These are phyloP conservation scores for Petrocephalus sullivani DNA, from an alignment of 2,797 vertebrate genomes.

Conservation along the genomic window DNA sequence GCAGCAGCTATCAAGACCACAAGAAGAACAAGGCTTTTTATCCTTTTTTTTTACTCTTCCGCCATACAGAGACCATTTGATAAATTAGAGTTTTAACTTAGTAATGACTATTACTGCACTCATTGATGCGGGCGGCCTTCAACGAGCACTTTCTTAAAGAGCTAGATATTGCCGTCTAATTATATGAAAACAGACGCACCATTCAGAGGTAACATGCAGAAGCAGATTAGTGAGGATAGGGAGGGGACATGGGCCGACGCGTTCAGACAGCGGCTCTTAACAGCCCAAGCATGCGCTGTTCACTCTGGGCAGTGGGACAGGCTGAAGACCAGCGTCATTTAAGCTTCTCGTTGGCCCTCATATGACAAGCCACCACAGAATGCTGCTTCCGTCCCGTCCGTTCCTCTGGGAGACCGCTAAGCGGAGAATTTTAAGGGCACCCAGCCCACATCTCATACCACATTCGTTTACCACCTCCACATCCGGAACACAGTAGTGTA, in stretches of 20 bases:
- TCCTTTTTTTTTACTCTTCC: no score
- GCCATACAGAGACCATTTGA: background rate
- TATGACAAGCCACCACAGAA: background rate
- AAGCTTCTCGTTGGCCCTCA: background rate
- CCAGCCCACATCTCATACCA: background rate
- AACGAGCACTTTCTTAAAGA: background rate
- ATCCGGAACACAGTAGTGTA: background rate
- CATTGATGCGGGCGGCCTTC: background rate
- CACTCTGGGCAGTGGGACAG: background rate
- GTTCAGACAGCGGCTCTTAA: background rate
- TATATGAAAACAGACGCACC: background rate
- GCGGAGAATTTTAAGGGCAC: conserved; percentile 21
- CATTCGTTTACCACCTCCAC: conserved; percentile 20
- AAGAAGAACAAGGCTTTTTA: background rate
- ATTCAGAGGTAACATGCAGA: background rate
- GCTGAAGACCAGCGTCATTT: background rate
- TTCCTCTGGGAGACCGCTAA: conserved; percentile 21
- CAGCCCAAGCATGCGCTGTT: background rate
- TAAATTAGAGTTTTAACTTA: background rate
- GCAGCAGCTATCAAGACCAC: background rate
- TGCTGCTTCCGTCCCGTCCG: background rate
- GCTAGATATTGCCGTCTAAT: background rate
- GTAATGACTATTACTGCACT: background rate
- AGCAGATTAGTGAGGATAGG: background rate
- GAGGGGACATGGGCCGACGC: background rate